Evolutionary conservation across 2,113 vertebrate species (phyloP).

Genomic region (Thryonomys swinderianus): DNA sequence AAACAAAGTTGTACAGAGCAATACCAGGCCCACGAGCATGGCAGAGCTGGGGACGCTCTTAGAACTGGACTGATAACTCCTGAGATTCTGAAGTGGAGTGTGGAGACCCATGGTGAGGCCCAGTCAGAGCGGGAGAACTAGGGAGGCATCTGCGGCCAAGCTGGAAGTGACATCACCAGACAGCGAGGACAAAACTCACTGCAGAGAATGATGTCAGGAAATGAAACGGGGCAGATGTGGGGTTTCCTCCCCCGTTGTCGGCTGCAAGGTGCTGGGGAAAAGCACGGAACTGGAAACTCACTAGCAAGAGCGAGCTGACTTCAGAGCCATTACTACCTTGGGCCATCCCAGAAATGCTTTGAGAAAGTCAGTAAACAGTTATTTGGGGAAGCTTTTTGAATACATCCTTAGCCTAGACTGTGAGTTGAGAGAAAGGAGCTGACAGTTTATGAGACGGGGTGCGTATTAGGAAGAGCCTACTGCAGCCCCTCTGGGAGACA

Average conservation of each 20-base stretch:
- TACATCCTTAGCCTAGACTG: constrained; percentile 70
- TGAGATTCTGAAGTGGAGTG: neutral
- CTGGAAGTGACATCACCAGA: neutral
- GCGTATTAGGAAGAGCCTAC: constrained; percentile 61
- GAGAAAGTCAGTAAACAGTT: constrained; percentile 72
- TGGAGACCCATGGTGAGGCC: neutral
- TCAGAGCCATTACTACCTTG: neutral
- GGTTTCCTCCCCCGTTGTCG: fast-evolving
- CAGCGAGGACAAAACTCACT: neutral
- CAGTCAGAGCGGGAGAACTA: neutral
- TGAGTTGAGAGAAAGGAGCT: constrained; percentile 73
- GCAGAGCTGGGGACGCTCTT: neutral
- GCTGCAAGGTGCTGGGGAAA: neutral
- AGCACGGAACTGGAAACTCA: neutral
- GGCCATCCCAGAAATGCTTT: neutral
- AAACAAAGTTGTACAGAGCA: neutral
- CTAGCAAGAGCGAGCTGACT: constrained; percentile 40
- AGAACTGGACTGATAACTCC: neutral
- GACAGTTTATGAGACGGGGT: constrained; percentile 68
- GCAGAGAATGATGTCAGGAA: neutral
- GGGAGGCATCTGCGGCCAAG: neutral
- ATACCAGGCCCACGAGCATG: too few species aligned
- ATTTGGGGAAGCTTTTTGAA: constrained; percentile 78
- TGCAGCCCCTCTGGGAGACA: constrained; percentile 65
- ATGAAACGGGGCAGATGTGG: neutral